These are phyloP conservation scores for Eremobia ochroleuca DNA, from an alignment of 2,888 invertebrate genomes.

Conservation along the genomic window DNA sequence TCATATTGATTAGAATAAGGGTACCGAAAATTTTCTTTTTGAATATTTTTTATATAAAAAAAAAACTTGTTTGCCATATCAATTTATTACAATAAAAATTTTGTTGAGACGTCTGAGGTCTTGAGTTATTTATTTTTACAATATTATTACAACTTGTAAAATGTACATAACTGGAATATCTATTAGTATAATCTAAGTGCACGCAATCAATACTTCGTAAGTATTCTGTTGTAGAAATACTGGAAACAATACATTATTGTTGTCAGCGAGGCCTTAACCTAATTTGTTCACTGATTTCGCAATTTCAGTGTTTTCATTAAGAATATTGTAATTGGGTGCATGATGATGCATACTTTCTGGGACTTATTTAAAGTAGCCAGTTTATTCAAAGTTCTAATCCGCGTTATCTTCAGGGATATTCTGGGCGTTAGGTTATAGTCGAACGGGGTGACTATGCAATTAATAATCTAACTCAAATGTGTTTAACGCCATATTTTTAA, in stretches of 20 bases:
- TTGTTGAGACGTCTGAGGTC: background rate
- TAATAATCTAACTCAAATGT: too few species aligned
- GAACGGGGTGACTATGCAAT: too few species aligned
- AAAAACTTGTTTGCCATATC: background rate
- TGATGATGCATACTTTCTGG: constrained; percentile 30
- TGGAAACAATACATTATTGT: constrained; percentile 72
- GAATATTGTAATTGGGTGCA: constrained; percentile 36
- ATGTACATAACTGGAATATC: constrained; percentile 27
- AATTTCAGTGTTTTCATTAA: constrained; percentile 54
- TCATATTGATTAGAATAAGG: too few species aligned
- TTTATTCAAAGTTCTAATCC: constrained; percentile 3
- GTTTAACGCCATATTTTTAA: too few species aligned
- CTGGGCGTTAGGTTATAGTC: constrained; percentile 9
- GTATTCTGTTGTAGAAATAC: constrained; percentile 54
- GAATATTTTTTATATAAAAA: background rate
- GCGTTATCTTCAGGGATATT: constrained; percentile 23
- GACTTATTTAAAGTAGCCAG: constrained; percentile 1
- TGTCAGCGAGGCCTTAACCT: constrained; percentile 71
- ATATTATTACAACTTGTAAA: background rate
- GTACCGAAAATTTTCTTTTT: background rate
- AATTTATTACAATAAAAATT: background rate
- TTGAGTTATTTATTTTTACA: background rate
- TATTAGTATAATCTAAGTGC: constrained; percentile 30
- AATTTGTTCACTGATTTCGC: constrained; percentile 64
- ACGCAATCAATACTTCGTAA: constrained; percentile 54